phyloP scores from a whole-genome alignment of 2,888 invertebrate species.

The Cotesia congregata region DNA sequence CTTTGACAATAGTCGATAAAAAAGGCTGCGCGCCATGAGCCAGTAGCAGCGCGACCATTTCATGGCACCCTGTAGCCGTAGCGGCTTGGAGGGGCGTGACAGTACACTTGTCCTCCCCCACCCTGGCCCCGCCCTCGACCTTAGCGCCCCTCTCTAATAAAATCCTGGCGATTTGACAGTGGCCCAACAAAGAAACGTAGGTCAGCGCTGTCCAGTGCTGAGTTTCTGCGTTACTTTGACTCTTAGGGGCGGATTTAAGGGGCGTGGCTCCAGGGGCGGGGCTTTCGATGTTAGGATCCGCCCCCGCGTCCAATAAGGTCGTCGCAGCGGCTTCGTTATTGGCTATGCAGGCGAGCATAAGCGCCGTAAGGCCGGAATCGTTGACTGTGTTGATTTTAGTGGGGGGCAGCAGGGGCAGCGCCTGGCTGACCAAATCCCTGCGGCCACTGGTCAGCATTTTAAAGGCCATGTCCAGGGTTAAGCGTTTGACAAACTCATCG shows the following conservation, averaged over 20 bases:
- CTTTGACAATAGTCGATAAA: slow-evolving; percentile 86
- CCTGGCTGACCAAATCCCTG: slow-evolving; percentile 83
- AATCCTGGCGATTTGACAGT: slow-evolving; percentile 73
- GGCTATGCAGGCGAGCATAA: slow-evolving; percentile 86
- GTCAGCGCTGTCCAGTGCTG: slow-evolving; percentile 92
- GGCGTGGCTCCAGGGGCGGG: slow-evolving; percentile 71
- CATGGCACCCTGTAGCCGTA: slow-evolving; percentile 84
- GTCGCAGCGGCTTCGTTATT: slow-evolving; percentile 84
- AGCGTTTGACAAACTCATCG: slow-evolving; percentile 75
- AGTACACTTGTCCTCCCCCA: slow-evolving; percentile 88
- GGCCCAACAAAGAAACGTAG: slow-evolving; percentile 80
- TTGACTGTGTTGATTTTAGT: slow-evolving; percentile 84
- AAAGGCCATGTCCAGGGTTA: slow-evolving; percentile 83
- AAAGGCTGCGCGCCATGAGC: slow-evolving; percentile 92
- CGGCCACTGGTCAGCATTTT: slow-evolving; percentile 85
- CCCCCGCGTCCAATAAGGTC: slow-evolving; percentile 83
- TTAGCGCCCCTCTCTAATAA: slow-evolving; percentile 85
- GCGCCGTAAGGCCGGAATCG: slow-evolving; percentile 83
- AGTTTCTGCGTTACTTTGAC: slow-evolving; percentile 73
- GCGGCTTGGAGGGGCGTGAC: slow-evolving; percentile 91
- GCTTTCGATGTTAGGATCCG: slow-evolving; percentile 86
- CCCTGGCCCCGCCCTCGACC: slow-evolving; percentile 87
- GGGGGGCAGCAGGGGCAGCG: slow-evolving; percentile 82
- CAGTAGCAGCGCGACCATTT: slow-evolving; percentile 84
- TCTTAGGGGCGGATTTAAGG: slow-evolving; percentile 41